A percentile compares a stretch with the other conserved stretches of the same genome.
These are phyloP conservation scores for Platysternon megacephalum DNA, from an alignment of 2,113 vertebrate genomes.

Conservation along the genomic window DNA sequence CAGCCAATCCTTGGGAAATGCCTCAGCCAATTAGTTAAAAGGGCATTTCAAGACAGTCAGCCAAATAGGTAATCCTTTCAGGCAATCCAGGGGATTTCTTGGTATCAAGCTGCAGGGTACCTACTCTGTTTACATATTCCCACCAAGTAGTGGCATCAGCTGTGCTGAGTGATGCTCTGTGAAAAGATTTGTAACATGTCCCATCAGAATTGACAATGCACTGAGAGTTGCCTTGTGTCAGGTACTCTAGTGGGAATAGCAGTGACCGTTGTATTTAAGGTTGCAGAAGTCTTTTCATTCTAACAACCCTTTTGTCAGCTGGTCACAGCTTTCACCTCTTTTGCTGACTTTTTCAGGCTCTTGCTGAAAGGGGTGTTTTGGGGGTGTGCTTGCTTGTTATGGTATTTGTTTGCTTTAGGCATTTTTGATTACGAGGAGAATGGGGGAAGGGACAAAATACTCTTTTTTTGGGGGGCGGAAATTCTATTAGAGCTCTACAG, in stretches of 20 bases:
- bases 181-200: neutral
- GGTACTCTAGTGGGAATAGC: neutral
- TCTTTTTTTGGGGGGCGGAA: neutral
- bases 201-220: neutral
- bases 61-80: neutral
- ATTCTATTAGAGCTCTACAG: neutral
- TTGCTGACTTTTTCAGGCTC: neutral
- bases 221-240: neutral
- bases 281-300: neutral
- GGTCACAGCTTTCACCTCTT: neutral
- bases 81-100: neutral
- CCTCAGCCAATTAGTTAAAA: neutral
- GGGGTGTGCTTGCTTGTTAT: neutral
- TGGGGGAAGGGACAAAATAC: neutral
- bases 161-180: neutral
- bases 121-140: neutral
- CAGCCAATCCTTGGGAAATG: rapidly evolving
- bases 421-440: neutral
- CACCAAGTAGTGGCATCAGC: neutral
- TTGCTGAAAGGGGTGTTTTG: neutral
- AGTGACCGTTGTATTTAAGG: neutral
- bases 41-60: neutral
- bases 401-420: neutral
- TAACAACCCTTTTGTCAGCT: neutral
- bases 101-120: neutral